phyloP scores from a whole-genome alignment of 1,140 invertebrate genomes.

The Drosophila mojavensis region DNA sequence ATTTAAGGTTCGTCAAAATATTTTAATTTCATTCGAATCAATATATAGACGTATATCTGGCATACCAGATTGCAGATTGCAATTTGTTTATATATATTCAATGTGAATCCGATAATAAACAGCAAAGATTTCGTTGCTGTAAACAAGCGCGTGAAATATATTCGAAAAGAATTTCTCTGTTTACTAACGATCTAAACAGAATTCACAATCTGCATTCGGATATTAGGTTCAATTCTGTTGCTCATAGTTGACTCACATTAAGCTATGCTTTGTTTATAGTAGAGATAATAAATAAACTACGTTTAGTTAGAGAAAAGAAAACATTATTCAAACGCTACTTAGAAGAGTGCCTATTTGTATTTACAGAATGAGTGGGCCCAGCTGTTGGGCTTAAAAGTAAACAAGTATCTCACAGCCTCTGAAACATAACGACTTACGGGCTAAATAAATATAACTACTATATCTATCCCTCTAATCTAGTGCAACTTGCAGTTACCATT shows the following conservation, averaged over 20 bases:
- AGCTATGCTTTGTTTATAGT: not conserved
- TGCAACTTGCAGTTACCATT: slow-evolving; percentile 82
- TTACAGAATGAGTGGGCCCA: slow-evolving; percentile 32
- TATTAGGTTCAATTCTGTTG: not conserved
- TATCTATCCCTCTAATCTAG: slow-evolving; percentile 17
- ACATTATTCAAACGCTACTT: slow-evolving; percentile 5
- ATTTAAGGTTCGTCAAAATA: too few species aligned
- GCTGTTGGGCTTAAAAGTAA: slow-evolving; percentile 36
- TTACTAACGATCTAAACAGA: not conserved
- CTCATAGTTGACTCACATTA: too few species aligned
- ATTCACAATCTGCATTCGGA: not conserved
- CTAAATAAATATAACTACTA: slow-evolving; percentile 31
- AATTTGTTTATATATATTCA: not conserved
- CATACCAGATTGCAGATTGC: not conserved
- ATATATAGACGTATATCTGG: too few species aligned
- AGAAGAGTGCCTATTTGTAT: slow-evolving; percentile 28
- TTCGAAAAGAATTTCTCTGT: not conserved
- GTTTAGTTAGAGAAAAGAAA: slow-evolving; percentile 1
- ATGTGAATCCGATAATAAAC: not conserved
- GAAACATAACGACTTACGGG: slow-evolving; percentile 54
- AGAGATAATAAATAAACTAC: slow-evolving; percentile 16
- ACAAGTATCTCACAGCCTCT: slow-evolving; percentile 79
- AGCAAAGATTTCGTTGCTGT: not conserved
- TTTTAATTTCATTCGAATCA: not conserved
- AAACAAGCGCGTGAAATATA: slow-evolving; percentile 4